Percentiles rank a stretch among this genome's conserved stretches.
Evolutionary conservation across 2,888 invertebrate species (phyloP).

Genomic region (Latrodectus elegans): DNA sequence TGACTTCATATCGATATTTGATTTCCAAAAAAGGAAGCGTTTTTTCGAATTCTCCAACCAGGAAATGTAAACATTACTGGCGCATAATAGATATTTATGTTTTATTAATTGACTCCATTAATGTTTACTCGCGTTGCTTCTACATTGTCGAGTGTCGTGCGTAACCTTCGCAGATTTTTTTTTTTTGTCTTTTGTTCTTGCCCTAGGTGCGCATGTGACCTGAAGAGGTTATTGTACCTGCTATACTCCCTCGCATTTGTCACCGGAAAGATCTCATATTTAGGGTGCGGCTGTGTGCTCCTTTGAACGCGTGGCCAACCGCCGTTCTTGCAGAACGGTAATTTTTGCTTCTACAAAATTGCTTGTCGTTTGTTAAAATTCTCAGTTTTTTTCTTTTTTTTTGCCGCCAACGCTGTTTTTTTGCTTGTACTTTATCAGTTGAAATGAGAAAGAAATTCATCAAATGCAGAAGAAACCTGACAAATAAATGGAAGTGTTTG

Average conservation of each 20-base stretch:
- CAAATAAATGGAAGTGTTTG: no score
- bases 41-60: no score
- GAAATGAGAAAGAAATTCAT: no score
- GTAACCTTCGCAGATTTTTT: constrained; percentile 11
- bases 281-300: constrained; percentile 46
- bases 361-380: background rate
- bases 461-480: no score
- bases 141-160: background rate
- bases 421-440: no score
- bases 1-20: no score
- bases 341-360: constrained; percentile 2
- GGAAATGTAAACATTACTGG: no score
- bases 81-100: background rate
- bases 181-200: constrained; percentile 26
- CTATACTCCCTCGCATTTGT: constrained; percentile 42
- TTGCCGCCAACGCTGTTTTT: no score
- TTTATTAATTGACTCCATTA: background rate
- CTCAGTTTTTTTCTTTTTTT: no score
- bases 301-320: constrained; percentile 40
- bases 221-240: constrained; percentile 57
- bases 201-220: constrained; percentile 60
- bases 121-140: background rate
- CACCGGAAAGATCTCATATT: constrained; percentile 6
- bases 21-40: no score
- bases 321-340: constrained; percentile 52